Evolutionary conservation across 2,888 invertebrate genomes (phyloP).

Genomic region (Oegoconia quadripuncta): DNA sequence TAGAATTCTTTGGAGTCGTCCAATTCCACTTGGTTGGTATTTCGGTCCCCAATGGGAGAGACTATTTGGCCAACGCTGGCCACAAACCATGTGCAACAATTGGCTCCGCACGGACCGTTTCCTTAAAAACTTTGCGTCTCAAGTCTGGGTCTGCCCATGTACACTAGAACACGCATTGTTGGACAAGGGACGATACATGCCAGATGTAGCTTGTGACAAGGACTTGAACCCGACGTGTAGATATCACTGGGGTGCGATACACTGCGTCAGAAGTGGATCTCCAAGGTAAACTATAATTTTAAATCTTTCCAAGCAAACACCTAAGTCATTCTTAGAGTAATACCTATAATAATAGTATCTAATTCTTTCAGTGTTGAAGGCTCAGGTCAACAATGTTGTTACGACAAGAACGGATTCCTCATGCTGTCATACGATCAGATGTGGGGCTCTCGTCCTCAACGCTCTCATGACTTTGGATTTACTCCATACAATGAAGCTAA

Average conservation of each 20-base stretch:
- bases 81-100: constrained; percentile 89
- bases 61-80: constrained; percentile 89
- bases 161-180: constrained; percentile 92
- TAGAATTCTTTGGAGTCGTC: constrained; percentile 91
- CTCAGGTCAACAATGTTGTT: constrained; percentile 98
- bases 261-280: constrained; percentile 94
- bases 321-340: no score
- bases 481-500: constrained; percentile 97
- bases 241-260: constrained; percentile 93
- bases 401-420: constrained; percentile 93
- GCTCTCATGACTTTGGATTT: constrained; percentile 94
- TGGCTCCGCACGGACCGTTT: constrained; percentile 93
- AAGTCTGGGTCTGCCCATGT: constrained; percentile 94
- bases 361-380: constrained; percentile 87
- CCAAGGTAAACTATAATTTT: constrained; percentile 82
- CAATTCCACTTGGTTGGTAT: constrained; percentile 96
- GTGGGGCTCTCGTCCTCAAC: constrained; percentile 93
- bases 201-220: constrained; percentile 94
- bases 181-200: constrained; percentile 95
- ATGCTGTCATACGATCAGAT: constrained; percentile 97
- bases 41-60: constrained; percentile 93
- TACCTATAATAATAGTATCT: no score
- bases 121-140: constrained; percentile 90
- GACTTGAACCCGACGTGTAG: constrained; percentile 93
- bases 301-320: no score